Base-by-base conservation (phyloP, 2,797 vertebrate genomes). In the Poecilia gillii region DNA sequence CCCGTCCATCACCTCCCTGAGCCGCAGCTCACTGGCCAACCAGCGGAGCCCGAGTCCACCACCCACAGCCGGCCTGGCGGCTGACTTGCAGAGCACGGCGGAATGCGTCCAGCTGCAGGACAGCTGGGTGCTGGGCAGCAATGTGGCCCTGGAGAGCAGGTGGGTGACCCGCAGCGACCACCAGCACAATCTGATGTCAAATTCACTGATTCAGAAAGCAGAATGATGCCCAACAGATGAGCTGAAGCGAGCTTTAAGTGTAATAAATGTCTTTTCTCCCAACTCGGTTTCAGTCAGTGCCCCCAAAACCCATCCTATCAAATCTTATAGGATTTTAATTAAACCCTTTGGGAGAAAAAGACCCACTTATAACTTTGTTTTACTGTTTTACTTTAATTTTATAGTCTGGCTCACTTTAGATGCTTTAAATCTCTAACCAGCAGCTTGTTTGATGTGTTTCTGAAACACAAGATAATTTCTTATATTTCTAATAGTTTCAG, bases 41-140 rank as follows among this genome's bases (percentile, higher is more conserved):
- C 98, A 98, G 89, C 97, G 97, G 96, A 98, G 97, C 96, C 97
- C 97, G 88, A 98, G 97, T 95, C 97, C 98, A 92, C 97, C 97
- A 88, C 97, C 97, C 93, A 94, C 97, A 96, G 97, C 96, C 97
- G 97, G 97, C 92, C 96, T 98, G 96, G 97, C 97, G 96, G 97
- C 97, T 94, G 98, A 99, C 95, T 97, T 99, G 96, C 98, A 99
- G 96, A 98, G 97, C 94, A 98, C 98, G 93, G 97, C 98, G 82
- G 98, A 99, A 97, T 99, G 98, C 88, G 98, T 99, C 97, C 98
- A 99, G 97, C 98, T 99, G 97, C 98, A 99, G 96, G 98, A 99
- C 97, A 99, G 98, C 98, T 99, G 98, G 98, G 98, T 99, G 94
- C 96, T 99, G 97, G 98, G 98, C 95, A 98, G 98, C 97, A 99